These are phyloP conservation scores for Taphrorychus bicolor DNA, from an alignment of 2,888 invertebrate genomes.

Conservation along the genomic window DNA sequence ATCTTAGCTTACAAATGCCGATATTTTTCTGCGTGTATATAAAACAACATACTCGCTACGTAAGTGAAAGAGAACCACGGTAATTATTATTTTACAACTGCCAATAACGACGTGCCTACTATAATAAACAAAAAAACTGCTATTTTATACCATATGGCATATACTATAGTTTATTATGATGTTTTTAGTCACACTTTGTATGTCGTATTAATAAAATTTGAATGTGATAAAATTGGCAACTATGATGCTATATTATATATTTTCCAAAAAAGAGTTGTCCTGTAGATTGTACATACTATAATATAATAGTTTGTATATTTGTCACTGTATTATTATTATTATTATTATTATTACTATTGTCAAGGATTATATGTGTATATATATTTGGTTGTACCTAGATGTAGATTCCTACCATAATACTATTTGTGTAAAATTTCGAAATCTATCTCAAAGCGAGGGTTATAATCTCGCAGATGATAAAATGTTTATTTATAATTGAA, in stretches of 20 bases:
- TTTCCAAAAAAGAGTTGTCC: conserved; percentile 18
- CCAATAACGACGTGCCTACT: conserved; percentile 25
- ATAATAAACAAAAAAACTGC: too few species aligned
- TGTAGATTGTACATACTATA: conserved; percentile 2
- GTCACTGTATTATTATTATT: too few species aligned
- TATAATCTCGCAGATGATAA: too few species aligned
- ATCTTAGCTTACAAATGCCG: too few species aligned
- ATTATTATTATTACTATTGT: too few species aligned
- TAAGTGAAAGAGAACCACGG: neutral
- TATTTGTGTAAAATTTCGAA: too few species aligned
- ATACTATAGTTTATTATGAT: conserved; percentile 25
- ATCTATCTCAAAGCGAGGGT: too few species aligned
- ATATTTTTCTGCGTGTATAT: too few species aligned
- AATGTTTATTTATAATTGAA: too few species aligned
- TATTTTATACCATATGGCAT: conserved; percentile 1
- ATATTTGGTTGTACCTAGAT: neutral
- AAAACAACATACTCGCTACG: too few species aligned
- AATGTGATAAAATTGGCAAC: conserved; percentile 35
- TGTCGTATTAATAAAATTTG: conserved; percentile 20
- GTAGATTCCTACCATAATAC: too few species aligned
- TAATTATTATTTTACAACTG: conserved; percentile 13
- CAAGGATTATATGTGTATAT: neutral
- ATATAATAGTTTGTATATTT: neutral
- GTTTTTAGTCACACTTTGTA: conserved; percentile 27
- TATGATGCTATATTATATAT: conserved; percentile 21